Evolutionary conservation across 2,113 vertebrate species (phyloP).

Genomic region (Raja brachyura): DNA sequence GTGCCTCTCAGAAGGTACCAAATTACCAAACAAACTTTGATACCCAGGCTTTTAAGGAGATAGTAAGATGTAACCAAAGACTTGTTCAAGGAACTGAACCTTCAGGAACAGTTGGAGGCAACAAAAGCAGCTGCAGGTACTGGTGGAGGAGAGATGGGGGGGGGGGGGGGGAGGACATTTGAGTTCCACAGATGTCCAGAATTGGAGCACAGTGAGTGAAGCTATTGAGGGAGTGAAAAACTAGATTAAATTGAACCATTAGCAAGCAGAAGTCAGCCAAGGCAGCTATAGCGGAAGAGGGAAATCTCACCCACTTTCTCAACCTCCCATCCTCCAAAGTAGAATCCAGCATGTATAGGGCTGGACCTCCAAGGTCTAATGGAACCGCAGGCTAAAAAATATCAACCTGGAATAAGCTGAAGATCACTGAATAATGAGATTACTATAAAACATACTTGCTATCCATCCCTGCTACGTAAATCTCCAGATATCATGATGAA

Average conservation of each 20-base stretch:
- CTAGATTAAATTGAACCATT: too few relatives aligned
- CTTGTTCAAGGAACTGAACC: neutral
- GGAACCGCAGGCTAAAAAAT: neutral
- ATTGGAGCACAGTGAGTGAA: neutral
- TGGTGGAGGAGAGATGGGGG: neutral
- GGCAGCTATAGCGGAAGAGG: neutral
- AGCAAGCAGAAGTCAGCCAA: neutral
- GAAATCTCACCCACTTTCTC: neutral
- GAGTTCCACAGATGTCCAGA: too few relatives aligned
- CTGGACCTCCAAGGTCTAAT: neutral
- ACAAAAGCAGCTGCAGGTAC: too few relatives aligned
- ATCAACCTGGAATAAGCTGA: neutral
- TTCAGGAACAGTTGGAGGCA: too few relatives aligned
- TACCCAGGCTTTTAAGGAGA: neutral
- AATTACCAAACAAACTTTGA: neutral
- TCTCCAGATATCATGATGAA: neutral
- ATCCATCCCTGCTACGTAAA: neutral
- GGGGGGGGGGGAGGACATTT: too few relatives aligned
- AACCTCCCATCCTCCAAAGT: too few relatives aligned
- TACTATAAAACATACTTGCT: too few relatives aligned
- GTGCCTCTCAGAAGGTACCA: neutral
- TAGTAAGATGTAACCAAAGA: neutral
- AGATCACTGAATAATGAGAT: neutral
- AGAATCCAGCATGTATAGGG: neutral
- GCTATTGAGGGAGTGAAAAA: too few relatives aligned